phyloP scores from a whole-genome alignment of 1,140 invertebrate species.

The Drosophila chauvacae region DNA sequence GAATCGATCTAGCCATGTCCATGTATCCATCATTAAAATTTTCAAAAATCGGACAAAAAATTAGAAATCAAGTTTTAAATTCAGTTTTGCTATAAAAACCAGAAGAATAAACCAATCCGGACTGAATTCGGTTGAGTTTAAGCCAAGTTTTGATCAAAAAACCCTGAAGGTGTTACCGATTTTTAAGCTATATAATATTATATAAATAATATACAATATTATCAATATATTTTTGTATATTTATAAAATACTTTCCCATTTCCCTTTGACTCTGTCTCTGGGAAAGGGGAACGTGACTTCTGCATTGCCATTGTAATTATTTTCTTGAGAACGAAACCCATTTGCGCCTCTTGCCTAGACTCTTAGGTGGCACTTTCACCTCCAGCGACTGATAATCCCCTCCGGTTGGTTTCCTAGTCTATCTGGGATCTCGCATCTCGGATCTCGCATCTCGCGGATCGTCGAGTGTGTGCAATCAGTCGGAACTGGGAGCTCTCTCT shows the following conservation, averaged over 20 bases:
- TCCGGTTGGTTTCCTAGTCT: neutral
- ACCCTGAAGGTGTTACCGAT: too few species aligned
- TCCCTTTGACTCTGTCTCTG: neutral
- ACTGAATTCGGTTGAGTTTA: too few species aligned
- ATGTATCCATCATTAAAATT: too few species aligned
- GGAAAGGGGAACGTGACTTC: neutral
- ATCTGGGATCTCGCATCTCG: constrained; percentile 2
- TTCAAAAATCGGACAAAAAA: too few species aligned
- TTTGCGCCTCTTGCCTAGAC: constrained; percentile 2
- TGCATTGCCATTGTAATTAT: too few species aligned
- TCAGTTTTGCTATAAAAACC: too few species aligned
- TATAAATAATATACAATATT: neutral
- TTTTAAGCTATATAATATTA: neutral
- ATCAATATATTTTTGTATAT: neutral
- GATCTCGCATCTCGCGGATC: constrained; percentile 10
- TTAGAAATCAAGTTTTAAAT: too few species aligned
- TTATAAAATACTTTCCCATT: neutral
- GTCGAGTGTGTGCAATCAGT: constrained; percentile 29
- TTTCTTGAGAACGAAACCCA: constrained; percentile 5
- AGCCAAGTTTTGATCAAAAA: too few species aligned
- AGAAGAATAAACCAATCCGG: too few species aligned
- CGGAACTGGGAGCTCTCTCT: constrained; percentile 26
- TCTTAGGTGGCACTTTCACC: constrained; percentile 31
- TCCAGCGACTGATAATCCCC: constrained; percentile 22
- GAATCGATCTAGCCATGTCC: too few species aligned